A percentile compares a stretch with the other conserved stretches of the same genome.
Evolutionary conservation across 2,797 vertebrate species (phyloP).

Genomic region (Pseudotriccus pelzelni): DNA sequence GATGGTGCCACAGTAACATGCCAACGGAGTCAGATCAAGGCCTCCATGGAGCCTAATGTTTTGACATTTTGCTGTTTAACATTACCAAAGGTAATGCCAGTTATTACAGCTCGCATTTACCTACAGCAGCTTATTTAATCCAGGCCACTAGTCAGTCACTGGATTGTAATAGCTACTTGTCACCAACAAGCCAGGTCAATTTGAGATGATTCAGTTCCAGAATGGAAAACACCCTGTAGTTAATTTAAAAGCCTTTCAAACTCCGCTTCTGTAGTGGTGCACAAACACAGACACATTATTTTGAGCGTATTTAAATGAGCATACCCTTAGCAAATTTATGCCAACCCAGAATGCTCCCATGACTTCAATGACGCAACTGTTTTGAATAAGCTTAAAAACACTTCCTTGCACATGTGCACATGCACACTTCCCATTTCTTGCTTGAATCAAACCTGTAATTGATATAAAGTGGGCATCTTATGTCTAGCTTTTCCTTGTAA

Average conservation of each 20-base stretch:
- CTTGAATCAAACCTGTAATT: neutral
- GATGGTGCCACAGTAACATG: no score
- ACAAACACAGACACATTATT: fast-evolving
- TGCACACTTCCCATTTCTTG: neutral
- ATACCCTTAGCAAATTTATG: fast-evolving
- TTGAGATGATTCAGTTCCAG: neutral
- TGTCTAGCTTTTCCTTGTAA: neutral
- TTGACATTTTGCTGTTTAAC: neutral
- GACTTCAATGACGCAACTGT: fast-evolving
- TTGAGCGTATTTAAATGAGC: neutral
- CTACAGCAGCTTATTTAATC: neutral
- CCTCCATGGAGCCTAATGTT: neutral
- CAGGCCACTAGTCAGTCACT: neutral
- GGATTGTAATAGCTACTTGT: neutral
- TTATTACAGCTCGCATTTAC: neutral
- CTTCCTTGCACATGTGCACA: fast-evolving
- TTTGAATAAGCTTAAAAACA: neutral
- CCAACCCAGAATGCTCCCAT: fast-evolving
- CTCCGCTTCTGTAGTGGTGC: fast-evolving
- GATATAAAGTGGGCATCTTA: neutral
- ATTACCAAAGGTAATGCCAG: neutral
- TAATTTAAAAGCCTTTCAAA: neutral
- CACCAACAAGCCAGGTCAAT: neutral
- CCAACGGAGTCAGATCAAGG: neutral
- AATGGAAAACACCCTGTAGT: fast-evolving